These are phyloP conservation scores for Clarias batrachus DNA, from an alignment of 2,113 vertebrate species.

Conservation along the genomic window DNA sequence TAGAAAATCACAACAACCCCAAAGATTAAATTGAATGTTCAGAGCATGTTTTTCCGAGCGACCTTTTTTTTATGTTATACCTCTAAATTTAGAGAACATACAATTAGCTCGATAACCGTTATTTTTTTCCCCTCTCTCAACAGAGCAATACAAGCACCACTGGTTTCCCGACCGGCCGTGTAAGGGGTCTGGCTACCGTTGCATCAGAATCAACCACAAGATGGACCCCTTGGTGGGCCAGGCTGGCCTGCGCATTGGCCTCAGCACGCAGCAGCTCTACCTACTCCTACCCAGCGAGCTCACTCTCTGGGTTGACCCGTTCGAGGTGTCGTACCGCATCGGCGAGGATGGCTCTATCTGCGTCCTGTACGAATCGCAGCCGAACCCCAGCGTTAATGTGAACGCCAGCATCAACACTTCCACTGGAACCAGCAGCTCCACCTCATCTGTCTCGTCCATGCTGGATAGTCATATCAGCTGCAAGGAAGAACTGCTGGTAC, in stretches of 20 bases:
- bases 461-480: constrained; percentile 98
- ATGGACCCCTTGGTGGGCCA: constrained; percentile 98
- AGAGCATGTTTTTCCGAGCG: no score
- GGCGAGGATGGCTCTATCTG: constrained; percentile 99
- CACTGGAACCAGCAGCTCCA: constrained; percentile 63
- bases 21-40: background rate
- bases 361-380: constrained; percentile 94
- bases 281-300: constrained; percentile 97
- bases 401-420: constrained; percentile 67
- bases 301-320: constrained; percentile 98
- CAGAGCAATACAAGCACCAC: constrained; percentile 99
- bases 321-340: constrained; percentile 97
- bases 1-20: no score
- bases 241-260: constrained; percentile 94
- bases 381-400: constrained; percentile 69
- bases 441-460: constrained; percentile 74
- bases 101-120: background rate
- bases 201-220: constrained; percentile 99
- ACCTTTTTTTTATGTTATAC: background rate
- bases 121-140: background rate
- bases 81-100: background rate
- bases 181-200: constrained; percentile 97
- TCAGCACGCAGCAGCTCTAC: constrained; percentile 97
- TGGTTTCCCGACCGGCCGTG: constrained; percentile 98
- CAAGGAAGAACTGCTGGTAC: constrained; percentile 97